phyloP scores from a whole-genome alignment of 2,113 vertebrate genomes.

The Saiga tatarica region DNA sequence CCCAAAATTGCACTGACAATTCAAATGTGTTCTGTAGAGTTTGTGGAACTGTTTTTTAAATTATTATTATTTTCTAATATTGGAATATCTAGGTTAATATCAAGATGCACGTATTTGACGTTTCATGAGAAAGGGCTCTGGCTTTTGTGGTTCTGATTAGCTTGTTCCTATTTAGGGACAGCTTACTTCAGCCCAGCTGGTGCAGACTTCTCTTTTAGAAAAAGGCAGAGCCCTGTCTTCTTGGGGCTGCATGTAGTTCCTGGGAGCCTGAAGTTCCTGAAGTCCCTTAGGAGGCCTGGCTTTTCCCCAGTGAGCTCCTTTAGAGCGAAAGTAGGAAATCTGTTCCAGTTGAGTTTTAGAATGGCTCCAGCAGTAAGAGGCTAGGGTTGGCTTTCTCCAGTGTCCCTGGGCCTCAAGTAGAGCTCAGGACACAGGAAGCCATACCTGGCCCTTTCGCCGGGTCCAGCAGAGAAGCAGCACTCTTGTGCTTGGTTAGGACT shows the following conservation, averaged over 20 bases:
- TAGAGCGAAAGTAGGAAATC: neutral
- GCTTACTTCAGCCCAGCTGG: neutral
- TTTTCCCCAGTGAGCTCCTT: neutral
- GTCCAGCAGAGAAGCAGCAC: neutral
- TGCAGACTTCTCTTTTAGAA: neutral
- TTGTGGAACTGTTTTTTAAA: neutral
- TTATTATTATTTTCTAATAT: neutral
- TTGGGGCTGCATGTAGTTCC: accelerated
- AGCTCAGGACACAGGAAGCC: neutral
- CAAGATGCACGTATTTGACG: neutral
- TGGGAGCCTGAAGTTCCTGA: neutral
- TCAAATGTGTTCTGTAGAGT: neutral
- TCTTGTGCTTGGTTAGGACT: neutral
- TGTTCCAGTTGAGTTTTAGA: neutral
- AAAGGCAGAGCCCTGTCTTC: neutral
- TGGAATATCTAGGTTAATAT: neutral
- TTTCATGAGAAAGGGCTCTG: constrained; percentile 11
- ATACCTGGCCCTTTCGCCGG: accelerated
- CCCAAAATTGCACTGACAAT: neutral
- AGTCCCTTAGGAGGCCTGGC: neutral
- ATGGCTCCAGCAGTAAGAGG: neutral
- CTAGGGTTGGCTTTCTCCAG: neutral
- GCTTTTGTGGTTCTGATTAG: neutral
- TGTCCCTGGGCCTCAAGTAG: neutral
- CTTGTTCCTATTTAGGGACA: neutral